Evolutionary conservation across 2,888 invertebrate genomes (phyloP).

Genomic region (Notocelia uddmanniana): DNA sequence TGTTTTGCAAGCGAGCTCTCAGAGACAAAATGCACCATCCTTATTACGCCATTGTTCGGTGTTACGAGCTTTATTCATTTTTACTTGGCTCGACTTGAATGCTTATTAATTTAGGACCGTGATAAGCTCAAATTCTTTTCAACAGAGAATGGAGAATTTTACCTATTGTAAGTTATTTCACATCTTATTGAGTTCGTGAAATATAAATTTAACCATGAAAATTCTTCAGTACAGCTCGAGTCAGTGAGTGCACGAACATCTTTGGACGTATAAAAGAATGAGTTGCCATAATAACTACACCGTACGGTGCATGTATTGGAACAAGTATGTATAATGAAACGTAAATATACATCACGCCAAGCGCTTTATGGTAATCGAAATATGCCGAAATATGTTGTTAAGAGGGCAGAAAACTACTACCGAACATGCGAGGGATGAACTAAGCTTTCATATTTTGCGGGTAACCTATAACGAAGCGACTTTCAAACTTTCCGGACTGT

Average conservation of each 20-base stretch:
- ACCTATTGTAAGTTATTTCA: conserved; percentile 81
- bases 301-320: conserved; percentile 45
- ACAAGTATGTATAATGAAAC: conserved; percentile 70
- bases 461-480: conserved; percentile 74
- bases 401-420: conserved; percentile 82
- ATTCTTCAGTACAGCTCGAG: conserved; percentile 47
- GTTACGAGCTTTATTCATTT: conserved; percentile 85
- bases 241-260: conserved; percentile 46
- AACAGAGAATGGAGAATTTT: conserved; percentile 82
- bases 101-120: conserved; percentile 85
- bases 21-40: conserved; percentile 85
- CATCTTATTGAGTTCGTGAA: conserved; percentile 70
- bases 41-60: conserved; percentile 85
- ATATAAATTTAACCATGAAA: conserved; percentile 53
- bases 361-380: conserved; percentile 86
- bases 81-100: conserved; percentile 86
- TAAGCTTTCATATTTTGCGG: conserved; percentile 81
- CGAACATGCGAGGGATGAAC: conserved; percentile 84
- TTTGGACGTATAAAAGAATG: conserved; percentile 42
- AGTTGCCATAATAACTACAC: conserved; percentile 45
- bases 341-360: conserved; percentile 81
- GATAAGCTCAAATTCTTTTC: conserved; percentile 85
- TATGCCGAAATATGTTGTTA: conserved; percentile 86
- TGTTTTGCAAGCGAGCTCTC: conserved; percentile 85
- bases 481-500: conserved; percentile 70